These are phyloP conservation scores for Dysidea cf. avara DNA, from an alignment of 37 sponge, comb jelly and placozoan genomes.

Conservation along the genomic window DNA sequence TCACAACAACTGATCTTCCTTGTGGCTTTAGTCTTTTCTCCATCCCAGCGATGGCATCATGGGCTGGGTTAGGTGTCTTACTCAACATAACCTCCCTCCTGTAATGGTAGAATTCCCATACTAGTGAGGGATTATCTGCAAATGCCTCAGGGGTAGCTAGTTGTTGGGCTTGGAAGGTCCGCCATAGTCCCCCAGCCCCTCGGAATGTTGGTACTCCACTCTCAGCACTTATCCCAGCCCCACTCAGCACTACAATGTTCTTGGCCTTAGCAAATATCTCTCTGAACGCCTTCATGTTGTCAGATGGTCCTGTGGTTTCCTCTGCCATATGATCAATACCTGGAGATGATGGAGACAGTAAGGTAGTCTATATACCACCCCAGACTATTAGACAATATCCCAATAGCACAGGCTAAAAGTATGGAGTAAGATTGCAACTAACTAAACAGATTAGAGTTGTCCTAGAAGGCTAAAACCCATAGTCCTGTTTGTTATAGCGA, in stretches of 20 bases:
- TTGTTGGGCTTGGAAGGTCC: constrained; percentile 81
- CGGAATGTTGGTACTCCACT: constrained; percentile 94
- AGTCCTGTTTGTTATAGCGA: no score
- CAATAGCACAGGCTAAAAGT: no score
- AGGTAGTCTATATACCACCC: no score
- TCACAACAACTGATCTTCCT: constrained; percentile 71
- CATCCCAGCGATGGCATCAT: constrained; percentile 77
- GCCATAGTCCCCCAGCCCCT: constrained; percentile 90
- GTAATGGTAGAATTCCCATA: constrained; percentile 96
- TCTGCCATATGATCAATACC: no score
- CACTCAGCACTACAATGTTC: constrained; percentile 78
- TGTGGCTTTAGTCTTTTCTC: constrained; percentile 74
- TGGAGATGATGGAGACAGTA: no score
- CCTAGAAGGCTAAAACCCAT: no score
- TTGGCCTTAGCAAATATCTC: constrained; percentile 62
- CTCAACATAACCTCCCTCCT: constrained; percentile 74
- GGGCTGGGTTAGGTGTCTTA: constrained; percentile 66
- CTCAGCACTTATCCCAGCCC: constrained; percentile 94
- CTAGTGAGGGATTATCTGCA: constrained; percentile 79
- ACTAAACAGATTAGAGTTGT: no score
- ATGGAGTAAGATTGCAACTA: no score
- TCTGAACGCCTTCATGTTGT: constrained; percentile 85
- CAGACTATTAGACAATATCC: no score
- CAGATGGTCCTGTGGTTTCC: constrained; percentile 48
- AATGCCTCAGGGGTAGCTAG: constrained; percentile 89